phyloP scores from a whole-genome alignment of 2,113 vertebrate genomes.

The Phalacrocorax brasilianus region DNA sequence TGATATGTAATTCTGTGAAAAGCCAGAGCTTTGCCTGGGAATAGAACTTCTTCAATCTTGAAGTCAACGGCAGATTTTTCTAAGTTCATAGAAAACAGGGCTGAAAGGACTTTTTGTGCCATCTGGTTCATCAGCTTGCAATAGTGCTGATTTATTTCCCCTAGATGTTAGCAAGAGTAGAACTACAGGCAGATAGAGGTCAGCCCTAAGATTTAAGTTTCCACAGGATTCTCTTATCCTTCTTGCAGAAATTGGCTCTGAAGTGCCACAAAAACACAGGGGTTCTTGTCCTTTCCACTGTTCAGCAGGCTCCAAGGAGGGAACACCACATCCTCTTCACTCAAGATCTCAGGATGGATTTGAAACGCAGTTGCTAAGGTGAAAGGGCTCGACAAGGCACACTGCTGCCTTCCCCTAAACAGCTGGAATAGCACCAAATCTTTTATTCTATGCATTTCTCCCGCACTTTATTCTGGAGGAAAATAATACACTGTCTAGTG shows the following conservation, averaged over 20 bases:
- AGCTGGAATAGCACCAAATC: conserved; percentile 12
- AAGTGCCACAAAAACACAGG: conserved; percentile 37
- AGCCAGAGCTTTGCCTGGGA: not conserved
- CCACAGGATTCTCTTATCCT: conserved; percentile 38
- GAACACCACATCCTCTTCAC: conserved; percentile 28
- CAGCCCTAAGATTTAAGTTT: conserved; percentile 59
- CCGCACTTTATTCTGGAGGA: not conserved
- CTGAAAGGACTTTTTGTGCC: not conserved
- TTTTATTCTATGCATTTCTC: not conserved
- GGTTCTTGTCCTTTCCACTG: conserved; percentile 45
- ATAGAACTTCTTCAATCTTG: not conserved
- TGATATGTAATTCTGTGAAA: conserved; percentile 3
- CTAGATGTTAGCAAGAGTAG: not conserved
- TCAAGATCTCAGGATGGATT: conserved; percentile 51
- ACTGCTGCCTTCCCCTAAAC: not conserved
- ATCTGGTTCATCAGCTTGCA: conserved; percentile 21
- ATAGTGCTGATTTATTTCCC: conserved; percentile 11
- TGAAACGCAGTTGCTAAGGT: conserved; percentile 54
- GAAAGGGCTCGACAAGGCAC: conserved; percentile 35
- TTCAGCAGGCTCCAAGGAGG: conserved; percentile 47
- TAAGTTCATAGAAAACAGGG: conserved; percentile 20
- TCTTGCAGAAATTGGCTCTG: conserved; percentile 55
- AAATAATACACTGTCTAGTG: not conserved
- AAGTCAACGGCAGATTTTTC: conserved; percentile 12
- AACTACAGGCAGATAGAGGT: conserved; percentile 46